Evolutionary conservation across 2,888 invertebrate species (phyloP).

Genomic region (Norana najaformis): DNA sequence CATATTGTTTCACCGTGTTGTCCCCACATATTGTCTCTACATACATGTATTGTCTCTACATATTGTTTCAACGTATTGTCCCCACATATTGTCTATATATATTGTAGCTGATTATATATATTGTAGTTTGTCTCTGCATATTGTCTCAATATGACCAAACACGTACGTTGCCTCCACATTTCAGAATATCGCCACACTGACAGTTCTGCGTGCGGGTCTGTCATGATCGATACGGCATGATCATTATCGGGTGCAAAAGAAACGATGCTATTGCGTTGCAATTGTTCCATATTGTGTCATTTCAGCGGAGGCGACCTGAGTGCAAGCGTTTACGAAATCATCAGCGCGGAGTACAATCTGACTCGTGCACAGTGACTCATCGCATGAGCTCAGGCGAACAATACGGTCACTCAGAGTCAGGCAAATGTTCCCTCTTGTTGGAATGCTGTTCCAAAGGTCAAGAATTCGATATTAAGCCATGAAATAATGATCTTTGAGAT

Average conservation of each 20-base stretch:
- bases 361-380: neutral
- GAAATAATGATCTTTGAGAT: neutral
- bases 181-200: neutral
- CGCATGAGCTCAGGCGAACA: neutral
- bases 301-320: neutral
- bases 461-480: neutral
- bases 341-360: neutral
- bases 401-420: too few relatives aligned
- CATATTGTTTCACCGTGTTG: too few relatives aligned
- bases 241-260: neutral
- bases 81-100: too few relatives aligned
- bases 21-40: too few relatives aligned
- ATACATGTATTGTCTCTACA: too few relatives aligned
- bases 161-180: neutral
- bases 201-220: neutral
- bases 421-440: neutral
- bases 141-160: neutral
- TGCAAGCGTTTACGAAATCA: neutral
- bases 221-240: too few relatives aligned
- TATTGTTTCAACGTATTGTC: too few relatives aligned
- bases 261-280: neutral
- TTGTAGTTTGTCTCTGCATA: too few relatives aligned
- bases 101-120: too few relatives aligned
- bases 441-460: neutral
- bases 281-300: neutral